A percentile compares a stretch with the other conserved stretches of the same genome.
Evolutionary conservation across 92 coral and sea anemone genomes (phyloP).

Genomic region (Epizoanthus fatuus): DNA sequence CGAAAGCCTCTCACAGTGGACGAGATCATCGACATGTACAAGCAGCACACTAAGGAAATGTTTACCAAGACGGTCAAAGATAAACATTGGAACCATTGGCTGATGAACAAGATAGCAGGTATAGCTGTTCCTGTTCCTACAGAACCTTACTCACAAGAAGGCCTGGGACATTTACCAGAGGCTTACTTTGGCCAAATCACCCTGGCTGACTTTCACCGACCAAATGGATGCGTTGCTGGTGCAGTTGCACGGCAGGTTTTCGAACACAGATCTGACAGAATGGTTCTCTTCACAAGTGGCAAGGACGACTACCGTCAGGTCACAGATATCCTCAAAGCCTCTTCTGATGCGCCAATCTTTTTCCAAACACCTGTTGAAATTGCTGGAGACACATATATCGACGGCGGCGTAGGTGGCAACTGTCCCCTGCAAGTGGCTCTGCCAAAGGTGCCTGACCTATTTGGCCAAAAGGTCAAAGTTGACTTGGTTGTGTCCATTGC

Average conservation of each 20-base stretch:
- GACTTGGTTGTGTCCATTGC: slow-evolving; percentile 37
- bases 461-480: neutral
- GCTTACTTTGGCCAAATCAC: neutral
- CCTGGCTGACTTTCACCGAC: slow-evolving; percentile 16
- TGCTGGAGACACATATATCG: slow-evolving; percentile 26
- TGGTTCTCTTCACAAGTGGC: slow-evolving; percentile 35
- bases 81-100: neutral
- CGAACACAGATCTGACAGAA: slow-evolving; percentile 5
- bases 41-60: neutral
- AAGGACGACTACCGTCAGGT: slow-evolving; percentile 32
- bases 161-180: neutral
- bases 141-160: slow-evolving; percentile 37
- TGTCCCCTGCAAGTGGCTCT: slow-evolving; percentile 48
- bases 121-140: slow-evolving; percentile 28
- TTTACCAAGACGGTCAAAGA: neutral
- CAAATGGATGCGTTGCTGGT: slow-evolving; percentile 46
- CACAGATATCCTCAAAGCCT: slow-evolving; percentile 36
- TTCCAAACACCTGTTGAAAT: slow-evolving; percentile 45
- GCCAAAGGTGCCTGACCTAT: slow-evolving; percentile 26
- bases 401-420: slow-evolving; percentile 57
- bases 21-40: slow-evolving; percentile 19
- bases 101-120: neutral
- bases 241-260: slow-evolving; percentile 37
- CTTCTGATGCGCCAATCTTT: slow-evolving; percentile 49
- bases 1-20: slow-evolving; percentile 4